Base-by-base conservation (phyloP, 1,140 invertebrate genomes). In the Cyphomyrmex costatus region DNA sequence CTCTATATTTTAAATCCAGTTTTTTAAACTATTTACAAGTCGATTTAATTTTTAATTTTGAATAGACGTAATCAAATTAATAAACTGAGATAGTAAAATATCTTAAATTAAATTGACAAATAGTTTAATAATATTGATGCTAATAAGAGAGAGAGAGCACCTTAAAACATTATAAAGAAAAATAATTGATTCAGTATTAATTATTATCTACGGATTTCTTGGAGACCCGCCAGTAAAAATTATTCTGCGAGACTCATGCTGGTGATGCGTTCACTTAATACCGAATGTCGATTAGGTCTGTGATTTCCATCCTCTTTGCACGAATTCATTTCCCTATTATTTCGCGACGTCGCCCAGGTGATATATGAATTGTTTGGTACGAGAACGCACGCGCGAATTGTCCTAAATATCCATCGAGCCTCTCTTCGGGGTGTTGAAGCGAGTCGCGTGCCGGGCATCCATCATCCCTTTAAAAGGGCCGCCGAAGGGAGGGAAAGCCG, bases 321-420 rank as follows among this genome's bases (percentile, higher is more conserved):
- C 94, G 94, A 95, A 95, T 95, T 95, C 95, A 95, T 95, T 95
- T 95, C 95, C 95, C 94, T 95, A 95, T 95, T 95, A 95, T 94
- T 95, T 93, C 95, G 88, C 92, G 73, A 91, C 93, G 94, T 95
- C 95, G 91, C 87, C 76, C 87, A 71, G 74, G 93, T 94, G 95
- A 95, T 94, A 93, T 95, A 95, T 95, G 95, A 95, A 95, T 95
- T 94, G 94, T 94, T 95, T 94, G 94, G 94, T 94, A 94, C 86
- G 83, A 77, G 63, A 49, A 87, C 77, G 86, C 89, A 91, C 86
- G 90, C 86, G 92, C 91, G 89, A 92, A 93, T 92, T 91, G 89
- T 93, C 88, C 89, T 91, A 93, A 93, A 90, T 80, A 90, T 87
- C 88, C 63, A 83, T 60, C 86, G 56, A 58, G 70, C 33, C 84